phyloP scores from a whole-genome alignment of 1,140 invertebrate genomes.

The Heliothis virescens region DNA sequence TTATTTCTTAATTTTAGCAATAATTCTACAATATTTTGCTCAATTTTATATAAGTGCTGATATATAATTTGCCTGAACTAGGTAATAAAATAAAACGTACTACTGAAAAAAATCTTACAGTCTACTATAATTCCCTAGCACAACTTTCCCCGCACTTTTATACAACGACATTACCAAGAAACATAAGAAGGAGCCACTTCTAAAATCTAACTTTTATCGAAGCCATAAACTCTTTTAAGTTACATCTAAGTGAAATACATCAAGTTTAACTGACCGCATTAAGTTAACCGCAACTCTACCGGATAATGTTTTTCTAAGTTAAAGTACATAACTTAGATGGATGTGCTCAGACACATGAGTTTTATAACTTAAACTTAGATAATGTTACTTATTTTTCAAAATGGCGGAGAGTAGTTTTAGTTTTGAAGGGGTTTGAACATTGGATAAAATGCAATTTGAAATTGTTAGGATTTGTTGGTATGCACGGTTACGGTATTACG shows the following conservation, averaged over 20 bases:
- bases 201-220: slow-evolving; percentile 48
- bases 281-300: slow-evolving; percentile 53
- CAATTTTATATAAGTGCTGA: no score
- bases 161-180: slow-evolving; percentile 16
- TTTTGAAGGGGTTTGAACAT: background rate
- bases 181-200: slow-evolving; percentile 11
- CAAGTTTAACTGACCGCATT: slow-evolving; percentile 64
- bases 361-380: slow-evolving; percentile 56
- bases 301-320: slow-evolving; percentile 58
- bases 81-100: no score
- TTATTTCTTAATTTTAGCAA: no score
- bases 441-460: background rate
- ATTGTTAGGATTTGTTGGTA: background rate
- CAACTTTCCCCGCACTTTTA: slow-evolving; percentile 35
- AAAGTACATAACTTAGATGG: slow-evolving; percentile 67
- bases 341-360: slow-evolving; percentile 63
- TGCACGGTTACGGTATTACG: no score
- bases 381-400: slow-evolving; percentile 30
- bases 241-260: slow-evolving; percentile 61
- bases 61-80: no score
- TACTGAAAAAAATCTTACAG: no score
- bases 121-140: background rate
- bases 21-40: no score
- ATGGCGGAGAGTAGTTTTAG: slow-evolving; percentile 1
- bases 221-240: slow-evolving; percentile 57